These are phyloP conservation scores for Hydroisotoma schaefferi DNA, from an alignment of 2,888 invertebrate species.

Conservation along the genomic window DNA sequence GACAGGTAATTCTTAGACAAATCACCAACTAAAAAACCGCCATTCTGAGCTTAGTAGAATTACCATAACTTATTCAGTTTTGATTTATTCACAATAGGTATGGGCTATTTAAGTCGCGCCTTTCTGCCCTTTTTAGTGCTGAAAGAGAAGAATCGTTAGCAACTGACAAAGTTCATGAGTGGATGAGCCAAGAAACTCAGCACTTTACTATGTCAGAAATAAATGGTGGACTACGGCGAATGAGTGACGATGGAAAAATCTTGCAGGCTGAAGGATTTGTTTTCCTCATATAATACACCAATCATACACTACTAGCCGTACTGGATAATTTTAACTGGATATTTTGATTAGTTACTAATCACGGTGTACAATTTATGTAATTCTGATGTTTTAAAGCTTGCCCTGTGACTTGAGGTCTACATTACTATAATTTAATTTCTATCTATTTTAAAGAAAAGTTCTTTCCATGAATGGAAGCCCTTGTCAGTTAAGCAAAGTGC, in stretches of 20 bases:
- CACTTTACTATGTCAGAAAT: conserved; percentile 68
- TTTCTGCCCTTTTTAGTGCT: conserved; percentile 73
- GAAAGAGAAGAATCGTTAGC: conserved; percentile 72
- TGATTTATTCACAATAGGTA: conserved; percentile 54
- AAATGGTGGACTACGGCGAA: conserved; percentile 69
- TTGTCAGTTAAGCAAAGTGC: no score
- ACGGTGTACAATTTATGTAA: neutral
- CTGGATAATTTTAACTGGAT: no score
- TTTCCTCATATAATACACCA: conserved; percentile 66
- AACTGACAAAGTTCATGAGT: conserved; percentile 62
- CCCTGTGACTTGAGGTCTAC: neutral
- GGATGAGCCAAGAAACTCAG: conserved; percentile 63
- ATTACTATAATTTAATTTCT: neutral
- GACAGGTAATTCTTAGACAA: conserved; percentile 49
- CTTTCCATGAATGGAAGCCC: no score
- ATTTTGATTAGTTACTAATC: neutral
- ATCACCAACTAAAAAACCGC: neutral
- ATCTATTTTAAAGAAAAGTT: neutral
- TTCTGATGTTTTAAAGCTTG: neutral
- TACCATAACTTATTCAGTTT: neutral
- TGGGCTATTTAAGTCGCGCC: conserved; percentile 65
- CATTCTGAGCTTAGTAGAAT: conserved; percentile 19
- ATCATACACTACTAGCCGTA: no score
- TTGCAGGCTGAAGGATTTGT: conserved; percentile 84
- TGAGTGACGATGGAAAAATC: conserved; percentile 87